Evolutionary conservation across 2,797 vertebrate genomes (phyloP).

Genomic region (Benthosema pterotum): DNA sequence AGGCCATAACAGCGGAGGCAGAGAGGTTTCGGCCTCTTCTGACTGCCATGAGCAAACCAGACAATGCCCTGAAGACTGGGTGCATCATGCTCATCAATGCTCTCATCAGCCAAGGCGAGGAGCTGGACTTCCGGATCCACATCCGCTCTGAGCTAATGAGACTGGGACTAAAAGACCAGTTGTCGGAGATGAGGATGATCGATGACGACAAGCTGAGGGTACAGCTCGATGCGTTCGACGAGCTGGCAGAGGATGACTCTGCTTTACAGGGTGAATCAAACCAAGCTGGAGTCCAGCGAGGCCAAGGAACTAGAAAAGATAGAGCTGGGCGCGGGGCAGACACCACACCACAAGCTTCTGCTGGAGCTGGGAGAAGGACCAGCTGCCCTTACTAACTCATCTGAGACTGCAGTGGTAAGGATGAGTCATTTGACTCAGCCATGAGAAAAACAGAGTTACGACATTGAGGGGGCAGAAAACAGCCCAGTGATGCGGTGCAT

Average conservation of each 20-base stretch:
- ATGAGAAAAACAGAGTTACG: too few species aligned
- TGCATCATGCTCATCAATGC: slow-evolving; percentile 94
- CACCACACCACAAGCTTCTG: too few species aligned
- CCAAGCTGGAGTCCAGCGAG: slow-evolving; percentile 87
- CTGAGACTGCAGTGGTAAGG: too few species aligned
- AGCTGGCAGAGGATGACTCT: slow-evolving; percentile 89
- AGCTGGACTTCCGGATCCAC: slow-evolving; percentile 87
- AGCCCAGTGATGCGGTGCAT: too few species aligned
- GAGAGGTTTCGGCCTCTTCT: slow-evolving; percentile 91
- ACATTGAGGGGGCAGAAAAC: too few species aligned
- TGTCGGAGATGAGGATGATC: slow-evolving; percentile 85
- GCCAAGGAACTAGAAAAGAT: slow-evolving; percentile 86
- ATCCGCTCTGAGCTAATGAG: slow-evolving; percentile 91
- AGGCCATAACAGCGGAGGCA: slow-evolving; percentile 88
- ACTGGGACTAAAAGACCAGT: slow-evolving; percentile 81
- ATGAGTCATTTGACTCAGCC: too few species aligned
- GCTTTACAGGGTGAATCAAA: slow-evolving; percentile 89
- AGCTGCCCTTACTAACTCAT: too few species aligned
- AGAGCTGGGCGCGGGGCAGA: slow-evolving; percentile 87
- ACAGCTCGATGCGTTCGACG: slow-evolving; percentile 87
- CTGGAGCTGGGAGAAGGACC: too few species aligned
- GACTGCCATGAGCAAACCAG: slow-evolving; percentile 81
- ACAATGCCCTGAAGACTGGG: slow-evolving; percentile 84
- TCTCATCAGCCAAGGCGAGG: slow-evolving; percentile 77
- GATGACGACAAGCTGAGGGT: slow-evolving; percentile 92